Evolutionary conservation across 2,888 invertebrate species (phyloP).

Genomic region (Rutpela maculata): DNA sequence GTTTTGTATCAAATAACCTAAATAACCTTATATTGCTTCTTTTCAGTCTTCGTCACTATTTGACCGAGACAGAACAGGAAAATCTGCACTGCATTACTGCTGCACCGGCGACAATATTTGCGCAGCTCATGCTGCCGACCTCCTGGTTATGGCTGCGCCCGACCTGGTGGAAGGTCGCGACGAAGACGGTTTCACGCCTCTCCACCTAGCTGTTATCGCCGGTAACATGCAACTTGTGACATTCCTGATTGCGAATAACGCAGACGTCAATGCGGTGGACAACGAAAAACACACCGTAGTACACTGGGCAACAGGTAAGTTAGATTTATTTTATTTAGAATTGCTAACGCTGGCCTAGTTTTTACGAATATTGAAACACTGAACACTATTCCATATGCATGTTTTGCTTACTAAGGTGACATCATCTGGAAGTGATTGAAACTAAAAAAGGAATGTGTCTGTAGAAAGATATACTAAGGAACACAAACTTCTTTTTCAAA

Average conservation of each 20-base stretch:
- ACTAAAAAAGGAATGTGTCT: too few species aligned
- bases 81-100: conserved; percentile 96
- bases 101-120: conserved; percentile 74
- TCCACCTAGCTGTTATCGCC: conserved; percentile 96
- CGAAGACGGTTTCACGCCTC: conserved; percentile 95
- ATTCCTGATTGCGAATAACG: conserved; percentile 90
- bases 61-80: conserved; percentile 87
- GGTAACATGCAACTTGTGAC: conserved; percentile 92
- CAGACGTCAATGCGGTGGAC: conserved; percentile 93
- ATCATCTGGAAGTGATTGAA: background rate
- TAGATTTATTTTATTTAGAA: background rate
- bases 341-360: background rate
- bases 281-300: conserved; percentile 96
- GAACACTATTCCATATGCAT: too few species aligned
- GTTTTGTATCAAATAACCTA: too few species aligned
- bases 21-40: background rate
- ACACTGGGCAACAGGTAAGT: conserved; percentile 97
- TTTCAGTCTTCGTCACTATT: conserved; percentile 78
- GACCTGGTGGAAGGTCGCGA: conserved; percentile 89
- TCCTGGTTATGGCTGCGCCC: conserved; percentile 89
- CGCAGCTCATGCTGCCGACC: conserved; percentile 80
- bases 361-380: too few species aligned
- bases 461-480: too few species aligned
- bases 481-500: too few species aligned
- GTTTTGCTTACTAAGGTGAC: background rate